Evolutionary conservation across 1,140 invertebrate species (phyloP).

Genomic region (Sesamia nonagrioides): DNA sequence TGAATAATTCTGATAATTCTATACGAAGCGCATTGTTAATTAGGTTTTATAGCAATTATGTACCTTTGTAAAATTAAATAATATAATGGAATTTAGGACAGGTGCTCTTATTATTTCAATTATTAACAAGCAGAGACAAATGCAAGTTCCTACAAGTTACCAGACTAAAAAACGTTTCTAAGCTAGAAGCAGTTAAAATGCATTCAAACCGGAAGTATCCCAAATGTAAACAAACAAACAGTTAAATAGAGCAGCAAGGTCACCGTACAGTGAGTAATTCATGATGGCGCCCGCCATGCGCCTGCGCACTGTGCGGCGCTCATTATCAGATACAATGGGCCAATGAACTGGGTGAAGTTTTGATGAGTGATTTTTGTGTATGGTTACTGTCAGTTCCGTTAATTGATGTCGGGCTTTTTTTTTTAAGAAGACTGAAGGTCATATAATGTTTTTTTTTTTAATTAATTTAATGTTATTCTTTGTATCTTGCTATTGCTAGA

Average conservation of each 20-base stretch:
- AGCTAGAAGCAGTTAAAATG: constrained; percentile 20
- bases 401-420: neutral
- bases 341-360: constrained; percentile 17
- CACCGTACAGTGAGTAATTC: constrained; percentile 43
- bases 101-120: too few species aligned
- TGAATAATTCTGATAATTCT: neutral
- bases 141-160: neutral
- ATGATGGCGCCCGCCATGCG: constrained; percentile 11
- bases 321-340: constrained; percentile 34
- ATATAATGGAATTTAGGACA: too few species aligned
- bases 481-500: too few species aligned
- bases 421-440: too few species aligned
- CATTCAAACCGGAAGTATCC: constrained; percentile 6
- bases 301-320: constrained; percentile 26
- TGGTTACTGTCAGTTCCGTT: neutral
- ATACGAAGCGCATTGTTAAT: too few species aligned
- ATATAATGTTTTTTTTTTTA: too few species aligned
- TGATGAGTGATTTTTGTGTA: constrained; percentile 11
- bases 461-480: too few species aligned
- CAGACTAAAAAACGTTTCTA: neutral
- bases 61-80: too few species aligned
- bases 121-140: neutral
- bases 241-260: constrained; percentile 47
- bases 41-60: too few species aligned
- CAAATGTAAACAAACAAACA: constrained; percentile 40